Percentiles rank a stretch among this genome's conserved stretches.
These are phyloP conservation scores for Nasonia longicornis DNA, from an alignment of 1,140 invertebrate genomes.

Conservation along the genomic window DNA sequence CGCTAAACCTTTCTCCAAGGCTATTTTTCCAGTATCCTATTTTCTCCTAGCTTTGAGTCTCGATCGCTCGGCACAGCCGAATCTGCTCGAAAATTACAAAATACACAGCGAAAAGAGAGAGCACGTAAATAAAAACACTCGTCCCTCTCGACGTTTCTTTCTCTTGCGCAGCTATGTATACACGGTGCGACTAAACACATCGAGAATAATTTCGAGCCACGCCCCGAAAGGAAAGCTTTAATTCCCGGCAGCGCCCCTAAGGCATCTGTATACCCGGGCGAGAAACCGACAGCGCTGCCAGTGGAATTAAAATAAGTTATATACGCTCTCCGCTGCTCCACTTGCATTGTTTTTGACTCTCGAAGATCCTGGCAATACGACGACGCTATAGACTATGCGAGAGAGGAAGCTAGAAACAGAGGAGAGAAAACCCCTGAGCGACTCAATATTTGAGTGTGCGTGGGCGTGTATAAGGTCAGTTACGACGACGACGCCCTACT, in stretches of 20 bases:
- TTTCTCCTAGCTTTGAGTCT: not conserved
- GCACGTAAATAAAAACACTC: not conserved
- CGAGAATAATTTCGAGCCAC: not conserved
- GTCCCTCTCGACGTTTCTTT: not conserved
- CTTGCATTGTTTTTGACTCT: conserved; percentile 25
- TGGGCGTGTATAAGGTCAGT: conserved; percentile 16
- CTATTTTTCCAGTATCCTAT: not conserved
- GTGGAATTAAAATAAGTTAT: conserved; percentile 25
- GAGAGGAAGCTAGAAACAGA: not conserved
- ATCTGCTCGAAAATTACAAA: not conserved
- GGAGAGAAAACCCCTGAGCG: not conserved
- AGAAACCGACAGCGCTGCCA: not conserved
- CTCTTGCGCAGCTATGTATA: too few species aligned
- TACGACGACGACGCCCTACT: conserved; percentile 17
- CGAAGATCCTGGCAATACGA: not conserved
- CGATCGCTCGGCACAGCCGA: not conserved
- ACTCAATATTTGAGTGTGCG: conserved; percentile 15
- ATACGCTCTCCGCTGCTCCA: not conserved
- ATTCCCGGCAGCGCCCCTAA: not conserved
- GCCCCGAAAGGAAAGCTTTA: not conserved
- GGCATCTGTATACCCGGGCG: not conserved
- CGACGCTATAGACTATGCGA: not conserved
- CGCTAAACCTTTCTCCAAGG: not conserved
- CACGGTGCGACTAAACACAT: too few species aligned
- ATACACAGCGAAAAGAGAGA: not conserved